A percentile compares a stretch with the other conserved stretches of the same genome.
phyloP scores from a whole-genome alignment of 2,888 invertebrate genomes.

The Macroteleia sp. region DNA sequence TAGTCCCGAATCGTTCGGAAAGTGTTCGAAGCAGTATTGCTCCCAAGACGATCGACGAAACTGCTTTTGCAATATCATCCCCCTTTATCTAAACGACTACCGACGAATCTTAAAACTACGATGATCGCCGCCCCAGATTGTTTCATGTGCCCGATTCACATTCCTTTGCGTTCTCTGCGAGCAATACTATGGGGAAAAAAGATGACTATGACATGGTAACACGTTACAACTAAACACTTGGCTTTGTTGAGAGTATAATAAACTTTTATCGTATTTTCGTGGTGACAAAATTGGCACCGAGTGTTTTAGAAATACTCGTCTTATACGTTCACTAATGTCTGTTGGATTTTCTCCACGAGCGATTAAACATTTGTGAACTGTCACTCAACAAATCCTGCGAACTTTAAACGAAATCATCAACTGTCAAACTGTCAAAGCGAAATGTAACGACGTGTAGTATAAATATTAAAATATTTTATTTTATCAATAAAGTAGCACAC shows the following conservation, averaged over 20 bases:
- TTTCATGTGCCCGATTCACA: constrained; percentile 40
- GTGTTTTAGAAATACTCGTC: background rate
- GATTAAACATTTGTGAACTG: background rate
- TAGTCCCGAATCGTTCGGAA: constrained; percentile 57
- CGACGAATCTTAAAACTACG: constrained; percentile 67
- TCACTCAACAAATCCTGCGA: background rate
- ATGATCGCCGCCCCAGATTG: constrained; percentile 42
- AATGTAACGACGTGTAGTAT: background rate
- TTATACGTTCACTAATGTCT: background rate
- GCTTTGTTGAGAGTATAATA: constrained; percentile 40
- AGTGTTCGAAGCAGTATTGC: constrained; percentile 66
- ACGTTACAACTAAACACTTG: constrained; percentile 33
- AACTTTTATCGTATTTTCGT: constrained; percentile 49
- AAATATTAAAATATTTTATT: constrained; percentile 18
- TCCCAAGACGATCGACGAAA: constrained; percentile 68
- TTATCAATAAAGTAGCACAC: constrained; percentile 15
- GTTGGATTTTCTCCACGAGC: background rate
- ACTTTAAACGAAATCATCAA: background rate
- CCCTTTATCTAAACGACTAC: constrained; percentile 72
- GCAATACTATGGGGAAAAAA: constrained; percentile 36
- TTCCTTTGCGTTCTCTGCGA: constrained; percentile 37
- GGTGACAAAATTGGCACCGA: constrained; percentile 8
- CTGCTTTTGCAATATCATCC: constrained; percentile 69
- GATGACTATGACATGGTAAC: constrained; percentile 28
- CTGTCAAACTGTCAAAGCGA: background rate